A percentile compares a stretch with the other conserved stretches of the same genome.
These are phyloP conservation scores for Hylaea fasciaria DNA, from an alignment of 2,888 invertebrate species.

Conservation along the genomic window DNA sequence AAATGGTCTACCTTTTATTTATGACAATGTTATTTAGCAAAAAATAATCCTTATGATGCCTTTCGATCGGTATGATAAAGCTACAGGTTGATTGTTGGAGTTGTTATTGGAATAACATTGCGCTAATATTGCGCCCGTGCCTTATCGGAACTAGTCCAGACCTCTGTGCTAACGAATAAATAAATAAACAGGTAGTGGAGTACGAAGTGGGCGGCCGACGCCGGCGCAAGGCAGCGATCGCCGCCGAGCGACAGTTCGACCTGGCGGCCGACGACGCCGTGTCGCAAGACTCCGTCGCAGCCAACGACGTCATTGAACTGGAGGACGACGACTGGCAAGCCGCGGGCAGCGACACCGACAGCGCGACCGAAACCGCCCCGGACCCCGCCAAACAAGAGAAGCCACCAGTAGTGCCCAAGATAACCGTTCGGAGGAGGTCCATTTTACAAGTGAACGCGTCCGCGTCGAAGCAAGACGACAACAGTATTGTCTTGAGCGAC, in stretches of 20 bases:
- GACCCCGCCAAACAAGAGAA: background rate
- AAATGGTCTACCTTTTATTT: too few relatives aligned
- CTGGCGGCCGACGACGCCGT: slow-evolving; percentile 7
- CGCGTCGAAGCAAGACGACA: slow-evolving; percentile 22
- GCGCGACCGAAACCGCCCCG: slow-evolving; percentile 15
- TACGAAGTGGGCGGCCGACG: slow-evolving; percentile 15
- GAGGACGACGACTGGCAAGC: slow-evolving; percentile 32
- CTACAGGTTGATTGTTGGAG: too few relatives aligned
- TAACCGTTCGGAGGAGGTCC: slow-evolving; percentile 2
- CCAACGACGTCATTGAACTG: slow-evolving; percentile 30
- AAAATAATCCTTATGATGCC: too few relatives aligned
- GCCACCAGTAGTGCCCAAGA: slow-evolving; percentile 4
- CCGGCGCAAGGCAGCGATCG: slow-evolving; percentile 36
- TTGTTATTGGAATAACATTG: too few relatives aligned
- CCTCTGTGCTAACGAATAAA: too few relatives aligned
- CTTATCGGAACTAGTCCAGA: too few relatives aligned
- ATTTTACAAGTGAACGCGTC: background rate
- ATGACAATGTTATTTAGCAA: too few relatives aligned
- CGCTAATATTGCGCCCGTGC: too few relatives aligned
- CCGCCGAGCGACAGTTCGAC: slow-evolving; percentile 34
- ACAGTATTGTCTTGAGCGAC: slow-evolving; percentile 67
- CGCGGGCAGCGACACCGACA: slow-evolving; percentile 24
- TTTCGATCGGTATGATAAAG: too few relatives aligned
- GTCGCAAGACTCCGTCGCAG: slow-evolving; percentile 20
- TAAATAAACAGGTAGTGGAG: background rate